Conservation (phyloP, 2,113 vertebrate species). For the Petrocephalus microphthalmus region DNA sequence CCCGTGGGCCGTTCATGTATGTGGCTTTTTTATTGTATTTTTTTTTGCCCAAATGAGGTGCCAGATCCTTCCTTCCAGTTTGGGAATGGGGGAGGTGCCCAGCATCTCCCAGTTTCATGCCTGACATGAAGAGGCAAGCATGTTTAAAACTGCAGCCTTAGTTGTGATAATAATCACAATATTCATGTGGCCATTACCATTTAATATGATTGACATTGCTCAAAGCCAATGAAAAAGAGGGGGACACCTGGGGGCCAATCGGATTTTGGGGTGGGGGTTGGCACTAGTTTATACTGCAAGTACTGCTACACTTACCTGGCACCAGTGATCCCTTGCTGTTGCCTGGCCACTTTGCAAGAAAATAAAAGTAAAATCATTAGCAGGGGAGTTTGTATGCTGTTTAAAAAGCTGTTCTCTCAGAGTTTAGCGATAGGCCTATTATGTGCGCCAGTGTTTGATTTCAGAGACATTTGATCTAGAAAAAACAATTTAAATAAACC, state of each 20-base stretch:
- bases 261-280: neutral
- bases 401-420: neutral
- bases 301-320: neutral
- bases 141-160: neutral
- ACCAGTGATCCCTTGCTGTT: neutral
- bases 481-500: slow-evolving; percentile 6
- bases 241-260: neutral
- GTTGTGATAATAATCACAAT: neutral
- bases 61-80: neutral
- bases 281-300: neutral
- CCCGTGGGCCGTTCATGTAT: neutral
- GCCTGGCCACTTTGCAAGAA: neutral
- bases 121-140: neutral
- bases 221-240: neutral
- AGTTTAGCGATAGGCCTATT: slow-evolving; percentile 9
- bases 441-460: neutral
- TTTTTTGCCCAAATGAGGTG: neutral
- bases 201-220: neutral
- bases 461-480: slow-evolving; percentile 16
- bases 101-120: neutral
- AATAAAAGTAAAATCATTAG: neutral
- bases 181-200: neutral
- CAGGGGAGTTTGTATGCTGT: neutral
- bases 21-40: neutral
- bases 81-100: neutral